A percentile compares a stretch with the other conserved stretches of the same genome.
These are phyloP conservation scores for Alviniconcha marisindica DNA, from an alignment of 1,140 invertebrate genomes.

Conservation along the genomic window DNA sequence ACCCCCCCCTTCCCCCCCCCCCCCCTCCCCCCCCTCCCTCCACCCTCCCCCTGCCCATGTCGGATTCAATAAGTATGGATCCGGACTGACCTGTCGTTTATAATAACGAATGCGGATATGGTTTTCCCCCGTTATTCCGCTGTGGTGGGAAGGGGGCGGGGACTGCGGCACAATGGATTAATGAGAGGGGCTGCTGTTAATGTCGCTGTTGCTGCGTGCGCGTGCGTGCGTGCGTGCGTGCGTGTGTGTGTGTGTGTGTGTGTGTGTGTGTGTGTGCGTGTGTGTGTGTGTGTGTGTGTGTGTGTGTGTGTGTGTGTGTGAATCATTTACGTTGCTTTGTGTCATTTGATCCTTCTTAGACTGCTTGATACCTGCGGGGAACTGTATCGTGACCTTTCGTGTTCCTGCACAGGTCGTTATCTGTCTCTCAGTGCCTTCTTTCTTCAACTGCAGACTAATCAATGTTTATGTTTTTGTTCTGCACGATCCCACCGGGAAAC, in stretches of 20 bases:
- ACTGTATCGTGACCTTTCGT: no score
- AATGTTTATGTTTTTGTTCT: background rate
- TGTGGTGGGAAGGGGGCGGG: background rate
- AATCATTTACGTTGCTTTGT: no score
- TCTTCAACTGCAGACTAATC: background rate
- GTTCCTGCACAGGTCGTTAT: no score
- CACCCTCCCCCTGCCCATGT: no score
- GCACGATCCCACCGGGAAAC: no score
- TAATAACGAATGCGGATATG: no score
- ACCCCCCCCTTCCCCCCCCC: no score
- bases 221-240: background rate
- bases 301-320: conserved; percentile 19
- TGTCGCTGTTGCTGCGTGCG: background rate
- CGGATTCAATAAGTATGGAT: background rate
- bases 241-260: conserved; percentile 24
- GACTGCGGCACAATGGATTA: background rate
- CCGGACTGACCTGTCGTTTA: no score
- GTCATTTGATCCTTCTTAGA: no score
- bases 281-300: conserved; percentile 16
- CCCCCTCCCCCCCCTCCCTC: background rate
- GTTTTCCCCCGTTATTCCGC: background rate
- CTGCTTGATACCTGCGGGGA: no score
- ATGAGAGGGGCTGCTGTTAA: background rate
- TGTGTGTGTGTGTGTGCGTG: conserved; percentile 1
- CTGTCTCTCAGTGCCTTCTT: no score